Evolutionary conservation across 2,888 invertebrate genomes (phyloP).

Genomic region (Rotaria sp.): DNA sequence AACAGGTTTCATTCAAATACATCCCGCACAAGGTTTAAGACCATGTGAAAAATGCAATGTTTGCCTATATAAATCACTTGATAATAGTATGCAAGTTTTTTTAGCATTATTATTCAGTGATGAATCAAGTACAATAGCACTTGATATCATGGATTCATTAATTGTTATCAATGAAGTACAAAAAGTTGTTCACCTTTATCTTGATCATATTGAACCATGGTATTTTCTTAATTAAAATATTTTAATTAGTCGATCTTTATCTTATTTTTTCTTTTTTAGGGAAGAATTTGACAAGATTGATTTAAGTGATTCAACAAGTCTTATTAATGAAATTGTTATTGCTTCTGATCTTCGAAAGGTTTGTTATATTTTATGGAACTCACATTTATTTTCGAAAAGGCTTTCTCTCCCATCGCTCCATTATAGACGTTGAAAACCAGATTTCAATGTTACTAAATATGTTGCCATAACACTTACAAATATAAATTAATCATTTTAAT

Average conservation of each 20-base stretch:
- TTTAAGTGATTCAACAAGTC: neutral
- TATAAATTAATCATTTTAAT: too few species aligned
- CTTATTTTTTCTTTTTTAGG: neutral
- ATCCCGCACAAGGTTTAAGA: neutral
- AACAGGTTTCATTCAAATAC: neutral
- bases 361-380: neutral
- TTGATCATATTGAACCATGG: conserved; percentile 30
- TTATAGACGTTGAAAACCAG: too few species aligned
- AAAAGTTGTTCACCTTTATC: conserved; percentile 10
- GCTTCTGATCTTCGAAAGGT: neutral
- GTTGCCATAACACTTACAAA: too few species aligned
- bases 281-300: conserved; percentile 25
- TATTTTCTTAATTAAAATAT: neutral
- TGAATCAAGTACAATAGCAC: conserved; percentile 8
- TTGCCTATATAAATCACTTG: conserved; percentile 13
- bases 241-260: neutral
- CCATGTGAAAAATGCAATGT: conserved; percentile 28
- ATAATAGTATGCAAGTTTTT: conserved; percentile 7
- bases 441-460: too few species aligned
- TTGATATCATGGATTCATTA: conserved; percentile 27
- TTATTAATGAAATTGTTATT: neutral
- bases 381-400: too few species aligned
- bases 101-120: conserved; percentile 19
- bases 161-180: conserved; percentile 27
- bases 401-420: too few species aligned